Conservation (phyloP, 2,797 vertebrate species). For the Enteromius thamalakanensis region DNA sequence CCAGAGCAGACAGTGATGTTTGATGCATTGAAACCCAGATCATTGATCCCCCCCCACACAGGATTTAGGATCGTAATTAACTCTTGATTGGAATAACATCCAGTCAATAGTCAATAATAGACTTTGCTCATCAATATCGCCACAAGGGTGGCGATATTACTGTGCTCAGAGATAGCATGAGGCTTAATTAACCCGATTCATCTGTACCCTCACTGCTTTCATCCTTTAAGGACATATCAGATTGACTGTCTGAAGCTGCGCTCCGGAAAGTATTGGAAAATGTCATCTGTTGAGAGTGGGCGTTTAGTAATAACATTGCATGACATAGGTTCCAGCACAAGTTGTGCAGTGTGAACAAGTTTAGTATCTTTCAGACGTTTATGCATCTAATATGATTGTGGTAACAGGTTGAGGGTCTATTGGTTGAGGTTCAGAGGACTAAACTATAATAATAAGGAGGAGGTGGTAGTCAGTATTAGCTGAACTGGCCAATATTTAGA, state of each 20-base stretch:
- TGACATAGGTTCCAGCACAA: not conserved
- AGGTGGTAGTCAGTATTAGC: not conserved
- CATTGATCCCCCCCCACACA: constrained; percentile 62
- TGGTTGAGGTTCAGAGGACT: not conserved
- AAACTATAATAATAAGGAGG: not conserved
- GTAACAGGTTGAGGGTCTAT: not conserved
- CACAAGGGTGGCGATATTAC: constrained; percentile 57
- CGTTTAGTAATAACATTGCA: constrained; percentile 19
- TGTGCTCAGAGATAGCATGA: constrained; percentile 77
- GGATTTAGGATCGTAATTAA: constrained; percentile 72
- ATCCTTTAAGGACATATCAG: constrained; percentile 37
- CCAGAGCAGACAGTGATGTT: constrained; percentile 42
- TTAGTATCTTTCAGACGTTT: not conserved
- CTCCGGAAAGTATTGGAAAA: constrained; percentile 13
- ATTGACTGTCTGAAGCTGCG: not conserved
- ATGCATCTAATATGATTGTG: not conserved
- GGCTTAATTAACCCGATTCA: constrained; percentile 78
- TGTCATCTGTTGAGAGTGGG: constrained; percentile 15
- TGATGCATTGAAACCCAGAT: constrained; percentile 53
- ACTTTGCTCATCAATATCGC: constrained; percentile 77
- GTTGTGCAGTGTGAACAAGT: not conserved
- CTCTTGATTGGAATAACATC: constrained; percentile 76
- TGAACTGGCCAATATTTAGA: not conserved
- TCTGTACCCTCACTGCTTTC: constrained; percentile 46
- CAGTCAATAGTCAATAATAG: constrained; percentile 83